Evolutionary conservation across 1,140 invertebrate genomes (phyloP).

Genomic region (Hestina assimilis): DNA sequence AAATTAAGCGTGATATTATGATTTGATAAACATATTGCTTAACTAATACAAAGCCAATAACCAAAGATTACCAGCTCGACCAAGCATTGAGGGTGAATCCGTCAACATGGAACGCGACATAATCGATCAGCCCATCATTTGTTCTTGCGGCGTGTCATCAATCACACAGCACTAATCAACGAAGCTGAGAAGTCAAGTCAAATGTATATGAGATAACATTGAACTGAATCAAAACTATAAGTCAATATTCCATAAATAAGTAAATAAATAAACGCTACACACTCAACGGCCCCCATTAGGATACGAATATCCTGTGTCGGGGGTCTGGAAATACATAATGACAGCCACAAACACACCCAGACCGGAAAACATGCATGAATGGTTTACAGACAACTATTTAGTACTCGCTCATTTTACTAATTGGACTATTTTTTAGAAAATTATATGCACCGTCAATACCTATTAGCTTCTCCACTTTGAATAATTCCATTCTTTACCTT

Average conservation of each 20-base stretch:
- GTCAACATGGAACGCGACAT: constrained; percentile 16
- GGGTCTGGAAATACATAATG: too few relatives aligned
- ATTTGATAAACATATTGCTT: not conserved
- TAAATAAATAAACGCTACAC: too few relatives aligned
- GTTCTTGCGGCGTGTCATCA: constrained; percentile 24
- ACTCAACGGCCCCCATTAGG: too few relatives aligned
- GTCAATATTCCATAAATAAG: not conserved
- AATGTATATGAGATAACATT: constrained; percentile 10
- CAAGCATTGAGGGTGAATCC: not conserved
- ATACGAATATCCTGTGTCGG: too few relatives aligned
- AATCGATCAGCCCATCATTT: constrained; percentile 26
- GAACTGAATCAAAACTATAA: not conserved
- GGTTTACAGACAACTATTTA: too few relatives aligned
- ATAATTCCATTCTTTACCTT: too few relatives aligned
- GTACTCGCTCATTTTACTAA: too few relatives aligned
- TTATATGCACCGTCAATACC: too few relatives aligned
- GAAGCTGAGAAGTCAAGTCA: constrained; percentile 8
- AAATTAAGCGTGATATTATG: not conserved
- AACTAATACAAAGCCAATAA: not conserved
- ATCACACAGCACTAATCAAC: constrained; percentile 21
- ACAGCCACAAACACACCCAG: too few relatives aligned
- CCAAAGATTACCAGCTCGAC: constrained; percentile 1
- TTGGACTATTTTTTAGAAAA: too few relatives aligned
- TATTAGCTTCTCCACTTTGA: too few relatives aligned
- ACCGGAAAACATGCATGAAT: too few relatives aligned